Conservation (phyloP, 2,113 vertebrate species). For the Oxygymnocypris stewartii region DNA sequence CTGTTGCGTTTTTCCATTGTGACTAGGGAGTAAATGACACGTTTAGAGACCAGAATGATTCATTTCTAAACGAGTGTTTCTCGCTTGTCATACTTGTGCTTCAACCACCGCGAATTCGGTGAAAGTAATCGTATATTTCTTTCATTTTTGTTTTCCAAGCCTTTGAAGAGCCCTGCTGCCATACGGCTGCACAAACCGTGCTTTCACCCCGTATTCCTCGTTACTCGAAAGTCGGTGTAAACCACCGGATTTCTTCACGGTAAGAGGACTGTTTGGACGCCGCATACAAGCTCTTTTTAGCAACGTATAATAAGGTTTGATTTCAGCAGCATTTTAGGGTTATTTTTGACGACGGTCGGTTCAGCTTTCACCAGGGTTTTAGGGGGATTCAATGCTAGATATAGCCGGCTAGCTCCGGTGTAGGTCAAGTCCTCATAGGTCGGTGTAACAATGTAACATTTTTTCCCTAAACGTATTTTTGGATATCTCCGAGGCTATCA, state of each 20-base stretch:
- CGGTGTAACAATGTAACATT: slow-evolving; percentile 27
- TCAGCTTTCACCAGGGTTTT: not conserved
- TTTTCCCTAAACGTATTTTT: not conserved
- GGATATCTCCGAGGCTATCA: not conserved
- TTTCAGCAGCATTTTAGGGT: not conserved
- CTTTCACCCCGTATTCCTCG: slow-evolving; percentile 34
- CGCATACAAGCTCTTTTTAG: not conserved
- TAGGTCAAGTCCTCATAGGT: slow-evolving; percentile 53
- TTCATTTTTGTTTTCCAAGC: slow-evolving; percentile 57
- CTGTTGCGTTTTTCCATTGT: slow-evolving; percentile 53
- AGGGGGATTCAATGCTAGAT: slow-evolving; percentile 37
- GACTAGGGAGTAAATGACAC: not conserved
- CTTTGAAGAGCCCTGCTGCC: slow-evolving; percentile 58
- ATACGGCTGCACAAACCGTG: slow-evolving; percentile 54
- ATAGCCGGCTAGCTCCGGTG: slow-evolving; percentile 33
- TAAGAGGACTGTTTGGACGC: slow-evolving; percentile 10
- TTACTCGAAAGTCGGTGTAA: slow-evolving; percentile 24
- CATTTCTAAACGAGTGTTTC: not conserved
- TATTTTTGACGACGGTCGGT: not conserved
- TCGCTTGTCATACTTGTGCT: not conserved
- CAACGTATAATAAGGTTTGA: not conserved
- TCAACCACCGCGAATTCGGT: not conserved
- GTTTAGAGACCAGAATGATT: not conserved
- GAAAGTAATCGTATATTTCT: slow-evolving; percentile 48
- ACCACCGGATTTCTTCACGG: slow-evolving; percentile 19